phyloP scores from a whole-genome alignment of 2,113 vertebrate species.

The Zapornia atra region DNA sequence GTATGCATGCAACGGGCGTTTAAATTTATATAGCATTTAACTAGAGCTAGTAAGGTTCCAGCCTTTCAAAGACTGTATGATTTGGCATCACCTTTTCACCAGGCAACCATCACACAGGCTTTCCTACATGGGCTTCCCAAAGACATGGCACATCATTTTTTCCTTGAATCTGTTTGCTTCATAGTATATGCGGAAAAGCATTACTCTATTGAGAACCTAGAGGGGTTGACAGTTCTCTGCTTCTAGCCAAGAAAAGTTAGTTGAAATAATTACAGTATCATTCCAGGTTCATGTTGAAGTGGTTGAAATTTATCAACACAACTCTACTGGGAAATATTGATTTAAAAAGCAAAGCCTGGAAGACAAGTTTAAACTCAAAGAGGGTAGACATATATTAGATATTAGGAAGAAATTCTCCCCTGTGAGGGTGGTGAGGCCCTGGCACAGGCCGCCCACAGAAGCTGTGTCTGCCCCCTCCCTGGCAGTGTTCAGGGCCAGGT shows the following conservation, averaged over 20 bases:
- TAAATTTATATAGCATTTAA: background rate
- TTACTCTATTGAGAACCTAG: background rate
- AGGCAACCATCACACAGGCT: background rate
- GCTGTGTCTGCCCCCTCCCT: too few species aligned
- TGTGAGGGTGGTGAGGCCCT: too few species aligned
- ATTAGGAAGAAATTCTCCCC: too few species aligned
- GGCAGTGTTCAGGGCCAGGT: too few species aligned
- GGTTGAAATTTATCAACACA: background rate
- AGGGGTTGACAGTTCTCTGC: background rate
- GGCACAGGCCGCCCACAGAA: too few species aligned
- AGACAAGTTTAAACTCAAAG: background rate
- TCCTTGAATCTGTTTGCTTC: background rate
- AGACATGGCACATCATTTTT: background rate
- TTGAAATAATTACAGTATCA: background rate
- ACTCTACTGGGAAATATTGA: background rate
- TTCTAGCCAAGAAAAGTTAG: background rate
- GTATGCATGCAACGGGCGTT: background rate
- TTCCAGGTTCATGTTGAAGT: background rate
- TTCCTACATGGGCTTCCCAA: background rate
- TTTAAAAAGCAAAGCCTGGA: background rate
- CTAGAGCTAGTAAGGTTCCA: background rate
- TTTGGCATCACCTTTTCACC: background rate
- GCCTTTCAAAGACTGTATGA: background rate
- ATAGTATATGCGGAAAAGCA: background rate
- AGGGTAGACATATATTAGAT: too few species aligned